These are phyloP conservation scores for Chiroxiphia lanceolata DNA, from an alignment of 2,797 vertebrate genomes.

Conservation along the genomic window DNA sequence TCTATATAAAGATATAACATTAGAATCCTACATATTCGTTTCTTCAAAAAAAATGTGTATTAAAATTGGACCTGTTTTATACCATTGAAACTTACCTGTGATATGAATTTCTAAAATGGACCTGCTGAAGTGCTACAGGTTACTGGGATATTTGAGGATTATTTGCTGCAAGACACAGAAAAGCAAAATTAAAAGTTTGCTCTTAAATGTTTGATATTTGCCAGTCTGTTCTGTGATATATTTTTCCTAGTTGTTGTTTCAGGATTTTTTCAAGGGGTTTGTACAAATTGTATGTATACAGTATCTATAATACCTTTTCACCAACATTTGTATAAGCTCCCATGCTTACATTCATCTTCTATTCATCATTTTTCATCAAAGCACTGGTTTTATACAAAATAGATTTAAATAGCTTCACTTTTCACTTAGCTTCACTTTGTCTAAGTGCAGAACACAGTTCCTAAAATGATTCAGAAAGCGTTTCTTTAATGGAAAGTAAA, in stretches of 20 bases:
- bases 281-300: background rate
- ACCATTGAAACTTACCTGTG: background rate
- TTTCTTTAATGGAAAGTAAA: background rate
- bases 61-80: background rate
- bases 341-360: background rate
- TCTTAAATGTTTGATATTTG: background rate
- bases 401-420: background rate
- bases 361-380: background rate
- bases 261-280: background rate
- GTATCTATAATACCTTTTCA: background rate
- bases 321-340: background rate
- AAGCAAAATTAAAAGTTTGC: background rate
- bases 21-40: background rate
- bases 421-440: background rate
- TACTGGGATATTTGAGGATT: background rate
- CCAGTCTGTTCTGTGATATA: background rate
- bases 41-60: background rate
- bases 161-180: background rate
- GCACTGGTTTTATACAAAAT: background rate
- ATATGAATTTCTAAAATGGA: background rate
- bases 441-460: background rate
- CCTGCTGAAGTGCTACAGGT: background rate
- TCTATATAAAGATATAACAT: background rate
- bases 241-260: background rate
- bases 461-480: background rate